These are phyloP conservation scores for Chymomyza amoena DNA, from an alignment of 2,888 invertebrate genomes.

Conservation along the genomic window DNA sequence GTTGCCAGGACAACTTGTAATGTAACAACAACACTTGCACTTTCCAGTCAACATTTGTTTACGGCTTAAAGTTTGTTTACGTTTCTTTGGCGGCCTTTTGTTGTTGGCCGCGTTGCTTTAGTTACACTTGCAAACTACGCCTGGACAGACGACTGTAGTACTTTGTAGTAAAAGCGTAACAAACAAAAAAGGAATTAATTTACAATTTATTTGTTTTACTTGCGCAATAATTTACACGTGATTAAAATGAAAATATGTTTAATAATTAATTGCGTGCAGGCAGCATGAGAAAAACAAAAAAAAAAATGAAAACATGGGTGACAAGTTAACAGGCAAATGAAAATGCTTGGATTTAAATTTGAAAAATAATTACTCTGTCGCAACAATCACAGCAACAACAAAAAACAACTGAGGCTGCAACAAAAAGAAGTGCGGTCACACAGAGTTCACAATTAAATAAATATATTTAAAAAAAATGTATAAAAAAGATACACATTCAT, in stretches of 20 bases:
- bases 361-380: constrained; percentile 25
- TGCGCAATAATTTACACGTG: constrained; percentile 43
- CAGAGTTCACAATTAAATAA: constrained; percentile 29
- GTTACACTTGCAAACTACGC: constrained; percentile 55
- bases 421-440: neutral
- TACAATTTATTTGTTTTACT: constrained; percentile 12
- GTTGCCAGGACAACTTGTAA: neutral
- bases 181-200: neutral
- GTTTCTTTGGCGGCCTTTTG: constrained; percentile 20
- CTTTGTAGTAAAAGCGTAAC: constrained; percentile 16
- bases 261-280: constrained; percentile 50
- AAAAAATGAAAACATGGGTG: constrained; percentile 20
- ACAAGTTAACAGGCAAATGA: neutral
- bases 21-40: constrained; percentile 53
- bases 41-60: constrained; percentile 30
- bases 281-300: neutral
- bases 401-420: neutral
- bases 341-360: neutral
- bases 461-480: constrained; percentile 30
- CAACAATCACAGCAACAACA: too few relatives aligned
- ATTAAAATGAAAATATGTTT: constrained; percentile 59
- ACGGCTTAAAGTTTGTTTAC: constrained; percentile 33
- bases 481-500: constrained; percentile 25
- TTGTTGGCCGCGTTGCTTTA: constrained; percentile 55
- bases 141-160: constrained; percentile 37